Evolutionary conservation across 2,797 vertebrate genomes (phyloP).

Genomic region (Serranus cabrilla): DNA sequence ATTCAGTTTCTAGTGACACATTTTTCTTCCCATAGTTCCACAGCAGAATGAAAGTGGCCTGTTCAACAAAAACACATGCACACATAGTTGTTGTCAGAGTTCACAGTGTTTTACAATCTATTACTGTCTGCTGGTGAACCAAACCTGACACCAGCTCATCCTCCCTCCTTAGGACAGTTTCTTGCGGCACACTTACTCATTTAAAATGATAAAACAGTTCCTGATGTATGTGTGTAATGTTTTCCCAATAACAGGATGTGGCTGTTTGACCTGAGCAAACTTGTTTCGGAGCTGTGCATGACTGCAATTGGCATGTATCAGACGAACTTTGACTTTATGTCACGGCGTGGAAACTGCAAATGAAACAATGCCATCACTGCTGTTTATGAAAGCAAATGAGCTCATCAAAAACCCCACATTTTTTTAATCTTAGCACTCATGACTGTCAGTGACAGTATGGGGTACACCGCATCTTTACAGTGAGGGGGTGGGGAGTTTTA

Average conservation of each 20-base stretch:
- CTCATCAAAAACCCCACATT: constrained; percentile 4
- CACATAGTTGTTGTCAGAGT: constrained; percentile 15
- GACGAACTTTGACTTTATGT: constrained; percentile 35
- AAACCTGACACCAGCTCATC: constrained; percentile 29
- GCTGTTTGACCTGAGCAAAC: constrained; percentile 42
- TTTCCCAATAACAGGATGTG: constrained; percentile 52
- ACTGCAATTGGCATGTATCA: constrained; percentile 32
- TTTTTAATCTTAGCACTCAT: constrained; percentile 21
- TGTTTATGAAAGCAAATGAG: constrained; percentile 22
- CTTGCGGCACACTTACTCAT: constrained; percentile 20
- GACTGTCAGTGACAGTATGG: constrained; percentile 36
- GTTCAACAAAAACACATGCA: neutral
- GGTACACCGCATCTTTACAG: constrained; percentile 36
- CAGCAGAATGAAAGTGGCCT: neutral
- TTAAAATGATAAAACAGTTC: constrained; percentile 42
- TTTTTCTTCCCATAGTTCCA: neutral
- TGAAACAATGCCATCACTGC: constrained; percentile 29
- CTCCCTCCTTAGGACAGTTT: constrained; percentile 15
- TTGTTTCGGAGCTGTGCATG: constrained; percentile 22
- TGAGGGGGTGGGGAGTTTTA: constrained; percentile 56
- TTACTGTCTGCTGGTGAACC: constrained; percentile 25
- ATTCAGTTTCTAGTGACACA: no score
- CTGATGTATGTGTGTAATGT: constrained; percentile 35
- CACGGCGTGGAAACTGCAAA: constrained; percentile 9
- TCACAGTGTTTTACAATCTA: constrained; percentile 16